Evolutionary conservation across 2,797 vertebrate species (phyloP).

Genomic region (Fistularia tabacaria): DNA sequence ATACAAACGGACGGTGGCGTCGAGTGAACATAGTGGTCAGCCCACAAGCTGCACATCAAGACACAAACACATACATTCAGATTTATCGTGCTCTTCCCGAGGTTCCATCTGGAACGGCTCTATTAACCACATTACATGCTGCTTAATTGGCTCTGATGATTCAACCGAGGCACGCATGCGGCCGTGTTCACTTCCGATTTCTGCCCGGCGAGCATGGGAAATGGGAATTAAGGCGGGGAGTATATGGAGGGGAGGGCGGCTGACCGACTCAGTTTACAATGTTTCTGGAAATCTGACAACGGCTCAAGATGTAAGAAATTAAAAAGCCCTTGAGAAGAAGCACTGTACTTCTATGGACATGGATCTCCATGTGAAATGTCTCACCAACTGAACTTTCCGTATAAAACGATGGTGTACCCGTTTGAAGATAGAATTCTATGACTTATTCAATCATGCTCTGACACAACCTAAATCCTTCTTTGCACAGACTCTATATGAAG

Average conservation of each 20-base stretch:
- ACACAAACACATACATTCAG: conserved; percentile 21
- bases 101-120: conserved; percentile 63
- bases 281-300: conserved; percentile 35
- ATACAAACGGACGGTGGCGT: conserved; percentile 59
- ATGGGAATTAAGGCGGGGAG: conserved; percentile 35
- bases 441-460: no score
- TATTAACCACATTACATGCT: conserved; percentile 69
- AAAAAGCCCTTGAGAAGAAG: no score
- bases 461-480: no score
- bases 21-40: conserved; percentile 37
- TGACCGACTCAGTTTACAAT: conserved; percentile 27
- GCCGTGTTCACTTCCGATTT: conserved; percentile 62
- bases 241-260: neutral
- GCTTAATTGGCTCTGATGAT: conserved; percentile 71
- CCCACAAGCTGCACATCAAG: conserved; percentile 13
- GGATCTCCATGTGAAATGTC: no score
- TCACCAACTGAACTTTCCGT: no score
- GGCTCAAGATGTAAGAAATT: no score
- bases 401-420: no score
- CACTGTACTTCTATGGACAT: no score
- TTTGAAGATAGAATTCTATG: no score
- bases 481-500: no score
- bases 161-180: conserved; percentile 54
- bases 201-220: conserved; percentile 43
- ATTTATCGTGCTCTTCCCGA: conserved; percentile 51